Percentiles rank a stretch among this genome's conserved stretches.
phyloP scores from a whole-genome alignment of 2,888 invertebrate genomes.

The Habroteleia sp. region DNA sequence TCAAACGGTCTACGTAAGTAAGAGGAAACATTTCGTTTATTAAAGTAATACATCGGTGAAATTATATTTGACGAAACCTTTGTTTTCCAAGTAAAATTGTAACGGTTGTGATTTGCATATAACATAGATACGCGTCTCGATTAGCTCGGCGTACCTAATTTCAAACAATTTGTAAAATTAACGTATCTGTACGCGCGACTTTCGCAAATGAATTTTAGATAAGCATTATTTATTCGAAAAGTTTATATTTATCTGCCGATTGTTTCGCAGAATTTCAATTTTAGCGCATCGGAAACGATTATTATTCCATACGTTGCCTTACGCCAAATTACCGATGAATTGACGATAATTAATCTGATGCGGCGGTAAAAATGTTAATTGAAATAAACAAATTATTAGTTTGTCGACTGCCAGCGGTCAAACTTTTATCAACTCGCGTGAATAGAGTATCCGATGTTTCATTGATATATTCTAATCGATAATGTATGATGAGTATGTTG shows the following conservation, averaged over 20 bases:
- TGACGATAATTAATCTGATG: slow-evolving; percentile 21
- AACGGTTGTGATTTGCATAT: slow-evolving; percentile 24
- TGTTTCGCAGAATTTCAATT: slow-evolving; percentile 29
- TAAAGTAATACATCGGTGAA: slow-evolving; percentile 22
- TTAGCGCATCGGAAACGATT: slow-evolving; percentile 19
- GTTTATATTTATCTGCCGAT: slow-evolving; percentile 9
- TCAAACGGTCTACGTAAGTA: slow-evolving; percentile 11
- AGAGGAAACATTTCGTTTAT: slow-evolving; percentile 36
- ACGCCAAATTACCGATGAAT: slow-evolving; percentile 16
- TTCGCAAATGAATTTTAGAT: slow-evolving; percentile 10
- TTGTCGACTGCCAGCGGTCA: slow-evolving; percentile 1
- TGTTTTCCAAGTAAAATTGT: slow-evolving; percentile 39
- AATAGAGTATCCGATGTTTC: slow-evolving; percentile 23
- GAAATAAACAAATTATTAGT: slow-evolving; percentile 30
- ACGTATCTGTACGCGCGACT: not conserved
- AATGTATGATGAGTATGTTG: not conserved
- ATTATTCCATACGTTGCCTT: slow-evolving; percentile 19
- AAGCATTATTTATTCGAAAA: slow-evolving; percentile 26
- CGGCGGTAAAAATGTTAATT: slow-evolving; percentile 22
- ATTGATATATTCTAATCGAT: slow-evolving; percentile 28
- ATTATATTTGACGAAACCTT: slow-evolving; percentile 34
- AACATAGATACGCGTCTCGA: slow-evolving; percentile 6
- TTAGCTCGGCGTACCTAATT: slow-evolving; percentile 14
- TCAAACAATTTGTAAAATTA: slow-evolving; percentile 30
- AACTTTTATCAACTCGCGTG: slow-evolving; percentile 25